Evolutionary conservation across 1,140 invertebrate genomes (phyloP).

Genomic region (Heliconius congener): DNA sequence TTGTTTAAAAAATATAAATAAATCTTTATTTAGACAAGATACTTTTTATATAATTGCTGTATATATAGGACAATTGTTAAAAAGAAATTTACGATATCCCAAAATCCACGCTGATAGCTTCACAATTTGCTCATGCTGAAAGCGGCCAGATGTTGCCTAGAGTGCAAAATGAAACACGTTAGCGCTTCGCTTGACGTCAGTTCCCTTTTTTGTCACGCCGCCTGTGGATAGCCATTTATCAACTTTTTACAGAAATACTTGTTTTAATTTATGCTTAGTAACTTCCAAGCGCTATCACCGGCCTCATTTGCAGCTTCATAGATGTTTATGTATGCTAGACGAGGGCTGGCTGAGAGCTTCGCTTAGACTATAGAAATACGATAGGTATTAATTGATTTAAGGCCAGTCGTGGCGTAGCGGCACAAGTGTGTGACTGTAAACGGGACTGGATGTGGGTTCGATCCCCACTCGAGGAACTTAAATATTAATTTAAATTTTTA

Average conservation of each 20-base stretch:
- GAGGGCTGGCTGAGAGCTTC: neutral
- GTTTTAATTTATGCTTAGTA: slow-evolving; percentile 80
- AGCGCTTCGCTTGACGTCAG: slow-evolving; percentile 71
- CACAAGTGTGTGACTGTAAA: too few relatives aligned
- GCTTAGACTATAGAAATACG: neutral
- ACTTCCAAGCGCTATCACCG: slow-evolving; percentile 72
- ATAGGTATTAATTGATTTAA: neutral
- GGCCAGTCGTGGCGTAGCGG: too few relatives aligned
- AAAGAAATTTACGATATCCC: slow-evolving; percentile 33
- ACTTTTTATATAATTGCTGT: neutral
- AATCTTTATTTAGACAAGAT: too few relatives aligned
- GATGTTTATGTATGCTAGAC: slow-evolving; percentile 49
- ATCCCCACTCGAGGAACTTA: too few relatives aligned
- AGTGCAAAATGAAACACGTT: slow-evolving; percentile 78
- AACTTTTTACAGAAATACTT: slow-evolving; percentile 79
- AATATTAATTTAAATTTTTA: too few relatives aligned
- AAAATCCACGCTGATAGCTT: slow-evolving; percentile 38
- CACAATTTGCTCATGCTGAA: slow-evolving; percentile 66
- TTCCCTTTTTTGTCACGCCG: slow-evolving; percentile 73
- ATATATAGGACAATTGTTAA: slow-evolving; percentile 4
- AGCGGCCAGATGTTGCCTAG: slow-evolving; percentile 71
- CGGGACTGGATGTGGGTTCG: too few relatives aligned
- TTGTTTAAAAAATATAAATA: too few relatives aligned
- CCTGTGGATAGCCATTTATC: slow-evolving; percentile 77
- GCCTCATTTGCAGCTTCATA: slow-evolving; percentile 71